These are phyloP conservation scores for Dione juno DNA, from an alignment of 2,888 invertebrate genomes.

Conservation along the genomic window DNA sequence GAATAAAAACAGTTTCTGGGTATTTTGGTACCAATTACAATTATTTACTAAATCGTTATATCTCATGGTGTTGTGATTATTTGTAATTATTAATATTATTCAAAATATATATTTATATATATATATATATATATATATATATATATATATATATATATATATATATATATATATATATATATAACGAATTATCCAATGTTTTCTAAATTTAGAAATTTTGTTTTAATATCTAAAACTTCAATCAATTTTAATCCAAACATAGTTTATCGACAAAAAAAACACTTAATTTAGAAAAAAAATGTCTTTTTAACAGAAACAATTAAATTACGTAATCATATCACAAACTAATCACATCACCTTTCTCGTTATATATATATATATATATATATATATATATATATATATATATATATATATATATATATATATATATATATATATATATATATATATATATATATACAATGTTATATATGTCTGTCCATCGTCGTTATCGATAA, in stretches of 20 bases:
- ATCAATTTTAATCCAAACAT: no score
- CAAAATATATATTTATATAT: no score
- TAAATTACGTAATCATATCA: background rate
- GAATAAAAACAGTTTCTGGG: background rate
- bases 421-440: background rate
- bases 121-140: no score
- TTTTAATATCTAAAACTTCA: no score
- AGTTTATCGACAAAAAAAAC: background rate
- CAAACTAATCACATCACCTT: conserved; percentile 10
- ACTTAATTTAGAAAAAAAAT: background rate
- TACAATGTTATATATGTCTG: background rate
- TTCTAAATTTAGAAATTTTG: no score
- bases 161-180: no score
- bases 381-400: background rate
- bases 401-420: no score
- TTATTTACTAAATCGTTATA: background rate
- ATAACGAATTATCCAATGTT: no score
- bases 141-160: no score
- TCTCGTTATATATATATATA: background rate
- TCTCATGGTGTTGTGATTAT: conserved; percentile 16
- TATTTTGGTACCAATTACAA: background rate
- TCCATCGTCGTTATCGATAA: background rate
- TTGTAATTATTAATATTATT: no score
- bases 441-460: conserved; percentile 2
- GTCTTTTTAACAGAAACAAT: background rate